Base-by-base conservation (phyloP, 2,888 invertebrate genomes). In the Serripes groenlandicus region DNA sequence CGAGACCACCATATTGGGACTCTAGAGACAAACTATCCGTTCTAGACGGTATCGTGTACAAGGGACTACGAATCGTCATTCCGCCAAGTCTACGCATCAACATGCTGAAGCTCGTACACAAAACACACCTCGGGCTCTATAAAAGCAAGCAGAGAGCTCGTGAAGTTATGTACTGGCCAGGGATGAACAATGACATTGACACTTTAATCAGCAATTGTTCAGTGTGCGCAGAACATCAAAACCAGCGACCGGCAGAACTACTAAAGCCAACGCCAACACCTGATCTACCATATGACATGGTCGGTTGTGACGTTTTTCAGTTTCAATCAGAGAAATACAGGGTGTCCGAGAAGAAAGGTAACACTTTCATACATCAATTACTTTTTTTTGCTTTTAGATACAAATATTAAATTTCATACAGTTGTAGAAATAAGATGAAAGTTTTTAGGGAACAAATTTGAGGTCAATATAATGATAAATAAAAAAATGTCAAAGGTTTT, bases 141-240 rank as follows among this genome's bases (percentile, higher is more conserved):
- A 87, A 88, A 58, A 83, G 83, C 42, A 83, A 87, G 56, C 74
- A 75, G 30, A 58, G 86, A 11, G 83, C 78, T 11, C 71, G 82
- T 62, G 83, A 87, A 84, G 83, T 78, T 11, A 77, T 81, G 72
- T 83, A 62, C 52, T 85, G 84, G 83, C 85, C 78, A 15, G 49
- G 71, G 3, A 89, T 86, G 85, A 86, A 84, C 68, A 21, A 70
- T 0, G 81, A 82, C 62, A 80, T 87, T 52, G 82, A 82, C 26
- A 56, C 35, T 28, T 37, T 49, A 21, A 76, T 87, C 2, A 78
- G 66, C 28, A 72, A 84, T 56, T 88, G 86, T 73, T 18, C 60
- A 18, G 32, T 37, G 42, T 85, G 86, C 75, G 87, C 83, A 35
- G 78, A 81, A 75, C 54, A 69, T 35, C 81, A 82, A 64, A 85